These are phyloP conservation scores for Tetrao urogallus DNA, from an alignment of 2,113 vertebrate species.

Conservation along the genomic window DNA sequence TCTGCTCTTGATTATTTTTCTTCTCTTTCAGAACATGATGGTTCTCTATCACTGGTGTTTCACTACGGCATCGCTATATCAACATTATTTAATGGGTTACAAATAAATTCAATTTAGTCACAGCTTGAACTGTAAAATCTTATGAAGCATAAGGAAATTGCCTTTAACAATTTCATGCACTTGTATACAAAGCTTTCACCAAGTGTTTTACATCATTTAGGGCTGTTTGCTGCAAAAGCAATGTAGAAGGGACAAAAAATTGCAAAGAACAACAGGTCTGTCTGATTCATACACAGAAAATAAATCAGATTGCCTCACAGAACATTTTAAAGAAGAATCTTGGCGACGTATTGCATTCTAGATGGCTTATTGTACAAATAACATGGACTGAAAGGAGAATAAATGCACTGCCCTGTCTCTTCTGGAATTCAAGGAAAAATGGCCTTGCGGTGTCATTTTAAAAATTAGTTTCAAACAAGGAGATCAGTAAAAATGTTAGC, in stretches of 20 bases:
- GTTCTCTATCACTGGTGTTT: background rate
- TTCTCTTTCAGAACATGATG: background rate
- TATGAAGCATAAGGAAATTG: background rate
- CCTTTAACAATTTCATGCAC: background rate
- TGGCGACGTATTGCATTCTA: background rate
- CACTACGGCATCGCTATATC: background rate
- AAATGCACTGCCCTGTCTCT: background rate
- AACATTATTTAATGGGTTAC: background rate
- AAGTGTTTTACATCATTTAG: background rate
- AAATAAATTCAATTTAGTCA: background rate
- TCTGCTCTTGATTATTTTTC: background rate
- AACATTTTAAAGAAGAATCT: background rate
- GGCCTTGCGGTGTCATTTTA: background rate
- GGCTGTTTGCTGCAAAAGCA: background rate
- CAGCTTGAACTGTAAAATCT: background rate
- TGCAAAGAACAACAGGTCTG: background rate
- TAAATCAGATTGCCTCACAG: background rate
- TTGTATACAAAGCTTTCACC: background rate
- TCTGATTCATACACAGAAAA: background rate
- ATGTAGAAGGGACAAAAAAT: fast-evolving
- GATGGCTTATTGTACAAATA: background rate
- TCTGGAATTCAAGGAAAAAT: background rate
- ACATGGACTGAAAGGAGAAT: background rate
- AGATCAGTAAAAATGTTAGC: background rate
- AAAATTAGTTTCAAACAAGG: background rate